Evolutionary conservation across 2,113 vertebrate species (phyloP), one percentile per base, ranked within the genome.

Genomic region (Rhadina sibilatrix): DNA sequence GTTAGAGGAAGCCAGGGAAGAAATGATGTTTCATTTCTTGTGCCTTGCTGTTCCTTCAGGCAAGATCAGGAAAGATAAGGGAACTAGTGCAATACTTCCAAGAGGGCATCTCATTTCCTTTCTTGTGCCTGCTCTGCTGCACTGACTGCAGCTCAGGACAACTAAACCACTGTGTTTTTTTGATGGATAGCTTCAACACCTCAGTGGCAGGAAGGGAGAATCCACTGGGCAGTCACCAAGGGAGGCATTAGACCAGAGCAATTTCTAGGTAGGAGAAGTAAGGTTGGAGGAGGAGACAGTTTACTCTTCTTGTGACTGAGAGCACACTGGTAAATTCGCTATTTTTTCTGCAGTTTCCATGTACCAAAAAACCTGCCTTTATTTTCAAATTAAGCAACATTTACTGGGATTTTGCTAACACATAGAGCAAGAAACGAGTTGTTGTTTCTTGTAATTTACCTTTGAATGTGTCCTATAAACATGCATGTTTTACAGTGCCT

Each of bases 341-440:
- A 47, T 24, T 78, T 22, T 16, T 83, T 9, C 23, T 81, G 28
- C 1, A 3, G 5, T 66, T 90, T 74, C 54, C 5, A 0, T 23
- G 12, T n/a, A 28, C 38, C 54, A 52, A 63, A 86, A 84, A 68
- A 6, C 12, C 13, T 71, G 49, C 47, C 13, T 71, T 61, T 76
- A 42, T 86, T 63, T 88, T 83, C 30, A 47, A 28, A 37, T 69
- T 37, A n/a, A 44, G 12, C 33, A 91, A 25, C 4, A 2, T 33
- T 65, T 79, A 17, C 14, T 25, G 8, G 18, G 0, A 0, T 90
- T 88, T 77, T 50, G 24, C 0, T 22, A 53, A 49, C n/a, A 44
- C 4, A 2, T 1, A 33, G 37, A 70, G 31, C 12, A 65, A n/a
- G 17, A 56, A 69, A n/a, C 4, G 9, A 24, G 0, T 64, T 47